phyloP scores from a whole-genome alignment of 2,797 vertebrate genomes.

The Acomys russatus region DNA sequence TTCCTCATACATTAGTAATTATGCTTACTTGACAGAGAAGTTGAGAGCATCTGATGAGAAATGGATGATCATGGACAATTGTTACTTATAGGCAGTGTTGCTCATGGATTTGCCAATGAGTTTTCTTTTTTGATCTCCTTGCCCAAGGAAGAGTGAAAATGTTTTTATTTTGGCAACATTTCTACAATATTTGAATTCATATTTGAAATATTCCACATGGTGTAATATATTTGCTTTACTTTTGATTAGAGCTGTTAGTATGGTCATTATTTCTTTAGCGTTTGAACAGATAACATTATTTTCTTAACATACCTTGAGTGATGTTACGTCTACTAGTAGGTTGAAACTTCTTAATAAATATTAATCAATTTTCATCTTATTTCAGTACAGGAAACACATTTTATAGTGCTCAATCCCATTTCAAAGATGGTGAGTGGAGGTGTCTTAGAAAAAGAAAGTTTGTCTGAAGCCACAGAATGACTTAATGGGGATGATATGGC shows the following conservation, averaged over 20 bases:
- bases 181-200: conserved; percentile 17
- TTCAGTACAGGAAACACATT: conserved; percentile 1
- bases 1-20: conserved; percentile 11
- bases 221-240: conserved; percentile 40
- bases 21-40: conserved; percentile 20
- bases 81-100: not conserved
- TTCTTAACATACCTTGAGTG: not conserved
- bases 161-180: not conserved
- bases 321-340: conserved; percentile 16
- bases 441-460: conserved; percentile 2
- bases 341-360: conserved; percentile 45
- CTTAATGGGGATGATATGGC: not conserved
- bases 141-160: not conserved
- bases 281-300: conserved; percentile 57
- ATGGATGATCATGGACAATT: not conserved
- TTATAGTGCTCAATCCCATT: conserved; percentile 71
- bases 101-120: not conserved
- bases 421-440: conserved; percentile 74
- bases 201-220: not conserved
- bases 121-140: not conserved
- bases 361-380: conserved; percentile 49
- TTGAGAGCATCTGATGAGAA: conserved; percentile 42
- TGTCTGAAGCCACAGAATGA: not conserved
- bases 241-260: conserved; percentile 37
- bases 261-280: conserved; percentile 28